A percentile compares a stretch with the other conserved stretches of the same genome.
Evolutionary conservation across 1,140 invertebrate genomes (phyloP).

Genomic region (Pissodes strobi): DNA sequence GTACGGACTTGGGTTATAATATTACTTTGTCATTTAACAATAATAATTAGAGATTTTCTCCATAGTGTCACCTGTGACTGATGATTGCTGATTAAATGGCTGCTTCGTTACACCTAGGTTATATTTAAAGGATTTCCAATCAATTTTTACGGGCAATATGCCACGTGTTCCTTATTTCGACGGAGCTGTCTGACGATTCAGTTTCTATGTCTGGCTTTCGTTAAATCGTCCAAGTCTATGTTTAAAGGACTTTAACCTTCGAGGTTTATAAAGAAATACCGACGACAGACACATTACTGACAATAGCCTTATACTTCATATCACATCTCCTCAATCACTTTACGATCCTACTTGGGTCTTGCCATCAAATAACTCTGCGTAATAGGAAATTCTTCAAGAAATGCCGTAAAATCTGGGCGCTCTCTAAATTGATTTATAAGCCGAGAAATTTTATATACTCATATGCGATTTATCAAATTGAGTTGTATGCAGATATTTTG

Average conservation of each 20-base stretch:
- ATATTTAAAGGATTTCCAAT: too few species aligned
- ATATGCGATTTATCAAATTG: constrained; percentile 8
- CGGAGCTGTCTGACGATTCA: too few species aligned
- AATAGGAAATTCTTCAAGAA: constrained; percentile 21
- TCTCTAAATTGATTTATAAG: constrained; percentile 18
- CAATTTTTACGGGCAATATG: too few species aligned
- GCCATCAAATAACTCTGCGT: constrained; percentile 24
- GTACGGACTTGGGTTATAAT: too few species aligned
- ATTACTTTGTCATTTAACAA: too few species aligned
- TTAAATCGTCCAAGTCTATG: background rate
- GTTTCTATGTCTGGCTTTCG: too few species aligned
- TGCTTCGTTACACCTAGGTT: too few species aligned
- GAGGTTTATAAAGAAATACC: constrained; percentile 29
- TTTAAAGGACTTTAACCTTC: constrained; percentile 35
- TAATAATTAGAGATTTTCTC: too few species aligned
- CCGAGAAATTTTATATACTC: background rate
- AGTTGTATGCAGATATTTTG: constrained; percentile 6
- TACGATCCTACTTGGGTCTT: constrained; percentile 28
- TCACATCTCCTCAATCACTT: constrained; percentile 36
- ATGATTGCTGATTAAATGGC: too few species aligned
- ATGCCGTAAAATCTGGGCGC: background rate
- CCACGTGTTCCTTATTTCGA: too few species aligned
- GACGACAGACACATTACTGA: constrained; percentile 42
- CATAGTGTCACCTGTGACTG: too few species aligned
- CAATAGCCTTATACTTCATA: constrained; percentile 35